Base-by-base conservation (phyloP, 1,140 invertebrate species). In the Heliconius eleuchia region DNA sequence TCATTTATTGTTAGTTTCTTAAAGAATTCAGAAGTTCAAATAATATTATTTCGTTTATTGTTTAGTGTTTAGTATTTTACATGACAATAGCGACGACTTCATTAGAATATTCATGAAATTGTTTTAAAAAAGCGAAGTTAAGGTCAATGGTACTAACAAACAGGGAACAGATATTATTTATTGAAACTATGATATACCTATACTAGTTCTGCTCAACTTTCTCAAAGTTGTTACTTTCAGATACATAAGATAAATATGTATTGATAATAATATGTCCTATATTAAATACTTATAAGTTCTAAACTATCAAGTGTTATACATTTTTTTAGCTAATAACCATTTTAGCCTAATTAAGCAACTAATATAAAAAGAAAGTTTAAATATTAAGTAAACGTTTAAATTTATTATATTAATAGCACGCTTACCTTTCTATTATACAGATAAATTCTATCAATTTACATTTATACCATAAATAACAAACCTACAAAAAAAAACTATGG, bases 21-120 rank as follows among this genome's bases (percentile, higher is more conserved):
- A 19, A 71, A 39, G 8, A 71, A n/a, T 34, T 71, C 8, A 1
- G n/a, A 27, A 3, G 34, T 71, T 37, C n/a, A 19, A 19, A 27
- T 34, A 34, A 39, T 37, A n/a, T 39, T 72, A 72, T 72, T 19
- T 72, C 37, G 13, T 39, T 72, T 72, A 72, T 72, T 37, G 30
- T 72, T 34, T 71, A 9, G 34, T 34, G 23, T 71, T 71, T n/a
- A 42, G 71, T 37, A 19, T 72, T 72, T 72, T 37, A 72, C 55
- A 37, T 70, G 74, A 76, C 74, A 76, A 76, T 76, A 23, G 60
- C 57, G 57, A 70, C 27, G 39, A 42, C 34, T 70, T 30, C 34
- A 76, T 76, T 76, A 30, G 39, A 76, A 76, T 76, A 76, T 76
- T 76, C 71, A 72, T 72, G 71, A 60, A 39, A 70, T 76, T 76